Evolutionary conservation across 30 jellyfish, hydroid and myxozoan genomes (phyloP), one percentile per base, ranked within the genome.

Genomic region (Hydractinia symbiolongicarpus): DNA sequence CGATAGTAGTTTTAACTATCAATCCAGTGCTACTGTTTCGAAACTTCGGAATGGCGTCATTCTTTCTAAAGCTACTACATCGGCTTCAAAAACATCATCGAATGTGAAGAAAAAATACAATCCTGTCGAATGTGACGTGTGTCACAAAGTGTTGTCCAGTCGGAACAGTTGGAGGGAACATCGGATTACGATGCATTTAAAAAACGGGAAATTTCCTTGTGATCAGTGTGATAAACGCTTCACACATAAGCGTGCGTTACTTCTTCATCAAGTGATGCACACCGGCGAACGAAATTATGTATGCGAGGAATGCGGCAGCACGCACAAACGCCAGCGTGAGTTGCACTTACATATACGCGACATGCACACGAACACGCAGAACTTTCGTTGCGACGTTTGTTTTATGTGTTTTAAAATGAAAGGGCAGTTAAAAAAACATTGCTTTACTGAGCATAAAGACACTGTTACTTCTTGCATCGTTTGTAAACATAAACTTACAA

Each of bases 311-410:
- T 71, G 80, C 54, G 80, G 80, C 4, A 71, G 80, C n/a, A 71
- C 60, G 9, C 80, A 71, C 61, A 71, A 71, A 53, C 80, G 80
- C 8, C 60, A 30, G 80, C 80, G 80, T 9, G 80, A 71, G 80
- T 71, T 71, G 61, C 44, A 50, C 40, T 20, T 20, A 8, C 80
- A 71, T 50, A 15, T 71, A 15, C 55, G 61, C 9, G 80, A 71
- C 67, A 71, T 71, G 80, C 80, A 71, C 51, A 71, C 80, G 67
- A 60, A 49, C 54, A 50, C 55, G 17, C 55, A 71, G 61, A 71
- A 30, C 3, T 71, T 19, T 58, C 44, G 80, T 20, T 71, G 80
- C n/a, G 80, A 71, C 67, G 80, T 71, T 55, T 71, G 80, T 53
- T 71, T 71, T 71, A 60, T 20, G 51, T 71, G 80, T 53, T 71